These are phyloP conservation scores for Andrena marginata DNA, from an alignment of 2,888 invertebrate species.

Conservation along the genomic window DNA sequence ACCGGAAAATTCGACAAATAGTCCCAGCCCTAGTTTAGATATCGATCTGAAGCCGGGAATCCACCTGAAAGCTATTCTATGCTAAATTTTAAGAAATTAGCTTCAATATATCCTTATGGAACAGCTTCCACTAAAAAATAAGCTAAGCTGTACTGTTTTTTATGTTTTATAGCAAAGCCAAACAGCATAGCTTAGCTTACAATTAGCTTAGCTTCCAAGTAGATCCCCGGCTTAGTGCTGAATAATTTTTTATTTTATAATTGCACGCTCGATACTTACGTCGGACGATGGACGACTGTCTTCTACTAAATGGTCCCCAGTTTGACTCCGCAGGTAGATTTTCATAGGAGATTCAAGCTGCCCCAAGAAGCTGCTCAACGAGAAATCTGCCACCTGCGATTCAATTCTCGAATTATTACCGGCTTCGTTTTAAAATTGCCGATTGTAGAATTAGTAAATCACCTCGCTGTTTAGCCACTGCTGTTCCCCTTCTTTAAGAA, in stretches of 20 bases:
- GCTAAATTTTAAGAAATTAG: no score
- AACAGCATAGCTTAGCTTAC: no score
- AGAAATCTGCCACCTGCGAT: conserved; percentile 90
- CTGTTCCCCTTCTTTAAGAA: conserved; percentile 86
- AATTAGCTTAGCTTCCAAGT: no score
- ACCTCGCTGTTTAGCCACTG: conserved; percentile 92
- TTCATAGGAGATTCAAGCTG: conserved; percentile 91
- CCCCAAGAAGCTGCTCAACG: conserved; percentile 93
- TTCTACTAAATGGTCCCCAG: conserved; percentile 82
- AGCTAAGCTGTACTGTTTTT: no score
- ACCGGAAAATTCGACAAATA: no score
- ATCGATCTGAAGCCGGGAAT: neutral
- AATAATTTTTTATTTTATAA: neutral
- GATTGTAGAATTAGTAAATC: conserved; percentile 19
- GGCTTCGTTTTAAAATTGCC: neutral
- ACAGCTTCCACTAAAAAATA: no score
- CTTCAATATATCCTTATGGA: no score
- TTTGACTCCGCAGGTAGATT: conserved; percentile 80
- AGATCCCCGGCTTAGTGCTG: neutral
- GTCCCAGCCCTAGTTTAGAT: neutral
- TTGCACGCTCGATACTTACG: conserved; percentile 82
- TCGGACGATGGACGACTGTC: conserved; percentile 87
- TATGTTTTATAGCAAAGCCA: no score
- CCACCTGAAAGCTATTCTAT: no score
- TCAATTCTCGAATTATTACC: conserved; percentile 34